Evolutionary conservation across 1,140 invertebrate genomes (phyloP), one percentile per base, ranked within the genome.

Genomic region (Leptopilina clavipes): DNA sequence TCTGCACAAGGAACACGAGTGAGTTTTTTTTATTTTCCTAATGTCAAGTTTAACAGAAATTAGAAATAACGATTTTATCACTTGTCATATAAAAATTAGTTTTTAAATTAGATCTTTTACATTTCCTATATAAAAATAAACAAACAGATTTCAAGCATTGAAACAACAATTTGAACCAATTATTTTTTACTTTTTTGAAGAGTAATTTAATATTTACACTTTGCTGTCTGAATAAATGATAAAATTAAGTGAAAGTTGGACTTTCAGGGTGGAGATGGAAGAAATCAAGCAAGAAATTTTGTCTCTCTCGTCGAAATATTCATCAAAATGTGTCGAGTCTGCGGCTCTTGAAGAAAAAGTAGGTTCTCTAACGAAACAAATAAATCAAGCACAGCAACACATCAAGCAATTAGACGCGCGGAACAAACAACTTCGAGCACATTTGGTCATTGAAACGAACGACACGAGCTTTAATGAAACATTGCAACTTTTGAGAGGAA

Each of bases 311-410:
- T 95, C 97, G 79, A 96, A 97, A 84, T 97, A 98, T 89, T 97
- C 96, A 1, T 93, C 96, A 10, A 98, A 98, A 87, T 98, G 97
- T 89, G 93, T 98, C 65, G 96, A 98, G 88, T 95, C 96, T 12
- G 95, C 96, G 0, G 93, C 95, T 19, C 88, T 97, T 52, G 96
- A 97, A 84, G 96, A 97, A 87, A 94, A 96, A 85, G 91, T 97
- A 22, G 93, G 94, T 71, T 89, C 92, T 37, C 92, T 95, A 72
- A 94, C 93, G n/a, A 93, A 94, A 80, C 95, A 96, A 88, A 89
- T 97, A 19, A 91, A 94, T 75, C 94, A 96, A 80, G 95, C 95
- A 48, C 95, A 96, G 85, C 94, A 95, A 83, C 94, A 94, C 83
- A 94, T 95, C 81, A 91, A 94, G 89, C 94, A 96, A 86, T 86